These are phyloP conservation scores for Melanostigma gelatinosum DNA, from an alignment of 2,113 vertebrate genomes.

Conservation along the genomic window DNA sequence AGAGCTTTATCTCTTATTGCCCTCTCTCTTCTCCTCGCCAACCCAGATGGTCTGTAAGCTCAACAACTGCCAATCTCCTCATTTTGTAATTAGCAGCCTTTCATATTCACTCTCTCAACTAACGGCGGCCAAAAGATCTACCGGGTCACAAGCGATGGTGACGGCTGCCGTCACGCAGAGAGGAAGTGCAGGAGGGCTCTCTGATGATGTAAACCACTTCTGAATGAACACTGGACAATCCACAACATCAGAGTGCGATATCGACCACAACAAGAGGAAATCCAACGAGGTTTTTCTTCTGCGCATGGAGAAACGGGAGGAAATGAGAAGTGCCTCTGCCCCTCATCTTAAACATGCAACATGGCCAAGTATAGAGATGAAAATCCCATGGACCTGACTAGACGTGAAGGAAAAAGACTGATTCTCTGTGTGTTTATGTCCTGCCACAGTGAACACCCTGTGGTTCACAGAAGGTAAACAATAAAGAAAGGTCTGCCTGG, in stretches of 20 bases:
- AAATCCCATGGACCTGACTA: conserved; percentile 9
- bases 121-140: conserved; percentile 33
- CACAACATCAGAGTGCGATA: conserved; percentile 22
- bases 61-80: conserved; percentile 36
- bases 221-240: conserved; percentile 30
- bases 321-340: conserved; percentile 43
- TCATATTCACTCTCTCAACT: conserved; percentile 38
- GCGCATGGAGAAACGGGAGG: conserved; percentile 23
- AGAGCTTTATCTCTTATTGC: conserved; percentile 35
- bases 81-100: conserved; percentile 61
- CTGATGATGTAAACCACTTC: conserved; percentile 33
- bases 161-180: conserved; percentile 1
- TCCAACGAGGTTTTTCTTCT: conserved; percentile 50
- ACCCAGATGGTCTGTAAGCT: conserved; percentile 50
- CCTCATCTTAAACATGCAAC: conserved; percentile 33
- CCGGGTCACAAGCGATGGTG: background rate
- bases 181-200: conserved; percentile 18
- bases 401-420: background rate
- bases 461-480: conserved; percentile 11
- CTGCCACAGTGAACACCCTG: conserved; percentile 7
- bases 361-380: conserved; percentile 12
- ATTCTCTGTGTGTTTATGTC: background rate
- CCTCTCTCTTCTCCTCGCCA: conserved; percentile 18
- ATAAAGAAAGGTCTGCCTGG: conserved; percentile 1
- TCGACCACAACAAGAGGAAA: conserved; percentile 49